Conservation (phyloP, 2,888 invertebrate genomes). For the Lysandra coridon region DNA sequence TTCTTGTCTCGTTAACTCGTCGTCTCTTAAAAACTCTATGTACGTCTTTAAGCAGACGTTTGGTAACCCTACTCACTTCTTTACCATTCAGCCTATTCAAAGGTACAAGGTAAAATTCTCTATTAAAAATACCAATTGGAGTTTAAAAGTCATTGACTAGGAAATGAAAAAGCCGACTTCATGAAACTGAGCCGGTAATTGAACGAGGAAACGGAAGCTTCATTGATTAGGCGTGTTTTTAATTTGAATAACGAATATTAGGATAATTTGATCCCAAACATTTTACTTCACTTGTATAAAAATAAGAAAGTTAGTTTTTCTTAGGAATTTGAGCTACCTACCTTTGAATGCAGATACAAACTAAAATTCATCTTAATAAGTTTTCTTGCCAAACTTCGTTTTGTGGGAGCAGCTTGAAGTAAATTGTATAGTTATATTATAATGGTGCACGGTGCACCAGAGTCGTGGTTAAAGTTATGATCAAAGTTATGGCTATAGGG, state of each 20-base stretch:
- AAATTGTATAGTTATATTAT: too few relatives aligned
- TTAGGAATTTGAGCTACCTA: too few relatives aligned
- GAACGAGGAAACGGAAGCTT: not conserved
- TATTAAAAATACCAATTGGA: slow-evolving; percentile 16
- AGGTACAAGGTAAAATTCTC: slow-evolving; percentile 13
- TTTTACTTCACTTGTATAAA: not conserved
- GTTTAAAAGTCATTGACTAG: slow-evolving; percentile 3
- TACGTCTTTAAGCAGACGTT: not conserved
- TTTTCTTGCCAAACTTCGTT: too few relatives aligned
- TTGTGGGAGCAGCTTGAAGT: too few relatives aligned
- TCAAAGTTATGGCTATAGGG: too few relatives aligned
- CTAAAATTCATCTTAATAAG: too few relatives aligned
- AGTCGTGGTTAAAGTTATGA: too few relatives aligned
- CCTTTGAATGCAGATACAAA: too few relatives aligned
- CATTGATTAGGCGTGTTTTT: not conserved
- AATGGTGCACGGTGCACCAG: too few relatives aligned
- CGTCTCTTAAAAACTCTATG: not conserved
- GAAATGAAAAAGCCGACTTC: not conserved
- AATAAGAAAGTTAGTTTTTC: too few relatives aligned
- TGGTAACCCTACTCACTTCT: slow-evolving; percentile 4
- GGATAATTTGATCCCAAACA: not conserved
- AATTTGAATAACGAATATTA: not conserved
- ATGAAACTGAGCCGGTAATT: not conserved
- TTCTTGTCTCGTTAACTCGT: too few relatives aligned
- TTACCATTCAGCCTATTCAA: not conserved